Percentiles rank a stretch among this genome's conserved stretches.
phyloP scores from a whole-genome alignment of 2,113 vertebrate genomes.

The Scopus umbretta region DNA sequence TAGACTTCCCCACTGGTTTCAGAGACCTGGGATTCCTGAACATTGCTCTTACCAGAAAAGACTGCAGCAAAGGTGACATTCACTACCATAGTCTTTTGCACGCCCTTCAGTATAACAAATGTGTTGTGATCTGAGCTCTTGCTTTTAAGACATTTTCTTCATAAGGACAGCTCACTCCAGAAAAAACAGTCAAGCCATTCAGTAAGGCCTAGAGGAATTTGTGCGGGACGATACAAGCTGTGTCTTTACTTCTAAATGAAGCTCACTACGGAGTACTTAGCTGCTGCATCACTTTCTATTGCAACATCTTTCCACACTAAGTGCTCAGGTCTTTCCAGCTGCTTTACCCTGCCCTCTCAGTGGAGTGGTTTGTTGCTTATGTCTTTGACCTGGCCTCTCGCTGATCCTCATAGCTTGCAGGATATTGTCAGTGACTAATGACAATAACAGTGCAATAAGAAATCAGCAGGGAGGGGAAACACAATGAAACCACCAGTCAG shows the following conservation, averaged over 20 bases:
- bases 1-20: background rate
- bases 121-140: accelerated
- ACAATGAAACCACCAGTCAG: background rate
- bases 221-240: background rate
- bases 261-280: background rate
- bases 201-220: background rate
- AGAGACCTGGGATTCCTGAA: background rate
- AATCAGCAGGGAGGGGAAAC: background rate
- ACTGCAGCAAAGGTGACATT: background rate
- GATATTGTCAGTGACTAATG: slow-evolving; percentile 21
- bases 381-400: background rate
- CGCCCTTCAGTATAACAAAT: background rate
- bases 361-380: background rate
- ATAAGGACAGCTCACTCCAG: background rate
- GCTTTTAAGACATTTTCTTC: background rate
- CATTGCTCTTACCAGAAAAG: background rate
- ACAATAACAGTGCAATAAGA: background rate
- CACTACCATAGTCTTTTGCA: background rate
- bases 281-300: background rate
- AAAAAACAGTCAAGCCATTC: background rate
- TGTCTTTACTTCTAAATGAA: background rate
- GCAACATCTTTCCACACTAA: background rate
- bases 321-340: background rate
- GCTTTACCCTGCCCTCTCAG: background rate
- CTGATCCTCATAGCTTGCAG: background rate